Evolutionary conservation across 2,888 invertebrate genomes (phyloP).

Genomic region (Sphaerophoria taeniata): DNA sequence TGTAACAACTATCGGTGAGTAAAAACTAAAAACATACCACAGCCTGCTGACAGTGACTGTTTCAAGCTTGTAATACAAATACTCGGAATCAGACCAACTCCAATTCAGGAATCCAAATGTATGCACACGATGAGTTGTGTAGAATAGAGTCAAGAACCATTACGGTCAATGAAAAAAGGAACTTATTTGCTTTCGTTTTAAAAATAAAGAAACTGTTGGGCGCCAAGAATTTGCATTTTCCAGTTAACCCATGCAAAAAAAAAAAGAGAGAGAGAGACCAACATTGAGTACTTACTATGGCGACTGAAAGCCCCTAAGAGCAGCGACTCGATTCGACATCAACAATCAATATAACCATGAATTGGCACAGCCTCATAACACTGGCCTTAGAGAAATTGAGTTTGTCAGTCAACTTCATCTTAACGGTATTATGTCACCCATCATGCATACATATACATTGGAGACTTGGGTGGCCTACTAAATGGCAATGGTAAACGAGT

Average conservation of each 20-base stretch:
- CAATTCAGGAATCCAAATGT: neutral
- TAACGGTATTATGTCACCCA: conserved; percentile 53
- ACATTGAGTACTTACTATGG: conserved; percentile 11
- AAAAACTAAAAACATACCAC: neutral
- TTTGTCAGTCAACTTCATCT: conserved; percentile 67
- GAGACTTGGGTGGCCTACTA: conserved; percentile 25
- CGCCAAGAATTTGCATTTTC: conserved; percentile 49
- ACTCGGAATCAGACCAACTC: too few species aligned
- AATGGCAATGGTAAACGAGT: too few species aligned
- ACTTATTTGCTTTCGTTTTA: neutral
- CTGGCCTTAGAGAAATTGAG: conserved; percentile 65
- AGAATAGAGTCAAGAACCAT: conserved; percentile 16
- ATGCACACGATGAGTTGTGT: neutral
- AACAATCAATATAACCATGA: conserved; percentile 38
- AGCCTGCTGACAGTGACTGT: neutral
- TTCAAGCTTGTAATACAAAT: too few species aligned
- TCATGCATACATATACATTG: neutral
- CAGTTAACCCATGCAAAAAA: conserved; percentile 7
- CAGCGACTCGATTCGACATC: neutral
- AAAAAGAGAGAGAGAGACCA: neutral
- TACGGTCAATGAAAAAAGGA: neutral
- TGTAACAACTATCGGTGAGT: neutral
- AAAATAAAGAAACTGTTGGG: conserved; percentile 12
- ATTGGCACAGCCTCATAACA: conserved; percentile 68
- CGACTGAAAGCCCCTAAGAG: neutral